phyloP scores from a whole-genome alignment of 2,113 vertebrate genomes.

The Rhinogobius similis region DNA sequence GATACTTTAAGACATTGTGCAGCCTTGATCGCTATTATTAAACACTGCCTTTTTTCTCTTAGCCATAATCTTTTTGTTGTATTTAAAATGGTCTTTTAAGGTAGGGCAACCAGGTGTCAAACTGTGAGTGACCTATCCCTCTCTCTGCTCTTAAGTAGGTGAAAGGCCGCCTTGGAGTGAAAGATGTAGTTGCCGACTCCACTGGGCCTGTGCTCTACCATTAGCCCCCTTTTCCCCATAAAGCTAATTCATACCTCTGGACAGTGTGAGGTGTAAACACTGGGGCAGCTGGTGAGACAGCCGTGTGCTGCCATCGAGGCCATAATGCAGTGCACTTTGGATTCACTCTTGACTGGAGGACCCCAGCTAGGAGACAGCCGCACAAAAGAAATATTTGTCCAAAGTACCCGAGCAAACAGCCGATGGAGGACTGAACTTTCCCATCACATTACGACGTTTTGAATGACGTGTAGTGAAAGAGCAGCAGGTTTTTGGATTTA shows the following conservation, averaged over 20 bases:
- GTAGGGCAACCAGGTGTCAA: conserved; percentile 1
- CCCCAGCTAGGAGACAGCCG: conserved; percentile 60
- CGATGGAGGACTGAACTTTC: conserved; percentile 75
- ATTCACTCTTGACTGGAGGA: conserved; percentile 59
- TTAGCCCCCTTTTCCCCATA: conserved; percentile 33
- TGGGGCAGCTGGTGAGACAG: conserved; percentile 61
- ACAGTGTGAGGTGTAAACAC: conserved; percentile 65
- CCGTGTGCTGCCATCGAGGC: conserved; percentile 53
- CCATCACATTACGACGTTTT: conserved; percentile 64
- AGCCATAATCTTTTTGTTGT: not conserved
- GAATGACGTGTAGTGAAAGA: conserved; percentile 50
- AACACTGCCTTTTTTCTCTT: too few species aligned
- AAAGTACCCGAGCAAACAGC: conserved; percentile 77
- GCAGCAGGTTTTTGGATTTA: conserved; percentile 21
- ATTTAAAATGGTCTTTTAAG: not conserved
- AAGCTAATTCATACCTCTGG: conserved; percentile 70
- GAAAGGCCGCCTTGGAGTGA: conserved; percentile 31
- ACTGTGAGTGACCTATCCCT: conserved; percentile 1
- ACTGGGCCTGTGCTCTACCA: conserved; percentile 36
- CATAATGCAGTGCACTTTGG: conserved; percentile 54
- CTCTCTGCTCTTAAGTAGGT: not conserved
- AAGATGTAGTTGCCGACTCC: conserved; percentile 40
- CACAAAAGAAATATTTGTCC: conserved; percentile 82
- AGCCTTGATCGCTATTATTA: too few species aligned
- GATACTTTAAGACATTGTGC: too few species aligned